Evolutionary conservation across 2,113 vertebrate genomes (phyloP), one percentile per base, ranked within the genome.

Genomic region (Silurus asotus): DNA sequence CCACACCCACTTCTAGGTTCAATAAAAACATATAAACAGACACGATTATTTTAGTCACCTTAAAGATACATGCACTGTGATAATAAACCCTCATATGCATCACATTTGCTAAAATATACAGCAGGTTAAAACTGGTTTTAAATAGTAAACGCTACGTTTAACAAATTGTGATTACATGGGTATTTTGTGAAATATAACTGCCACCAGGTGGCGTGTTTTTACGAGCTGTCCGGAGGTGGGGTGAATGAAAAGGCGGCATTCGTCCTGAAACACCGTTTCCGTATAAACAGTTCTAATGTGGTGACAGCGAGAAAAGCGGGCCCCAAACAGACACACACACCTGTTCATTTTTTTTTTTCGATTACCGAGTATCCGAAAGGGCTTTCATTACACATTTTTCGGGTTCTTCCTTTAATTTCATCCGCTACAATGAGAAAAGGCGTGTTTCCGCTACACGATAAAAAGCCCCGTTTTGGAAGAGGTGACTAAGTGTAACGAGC

Each of bases 171-270:
- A 58, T 20, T 0, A 45, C 6, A 8, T 0, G 14, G 9, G 28
- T 6, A 6, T 1, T 45, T 3, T 59, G 55, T 79, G 55, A 15
- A 11, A 0, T 11, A 5, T 4, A 17, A 0, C 17, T 0, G 77
- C 4, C 77, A 10, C 55, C 45, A 79, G 77, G 48, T 25, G 77
- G 77, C 77, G 77, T 11, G 9, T 59, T 58, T 4, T 37, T 37
- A 37, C 37, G 8, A 37, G 67, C 7, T 51, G 6, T 20, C 19
- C 64, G n/a, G 37, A 72, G 69, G 69, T 19, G 14, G 17, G 49
- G 70, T 25, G 28, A 37, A 56, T 10, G 56, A 59, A 79, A 79
- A 58, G 55, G 76, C 55, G 76, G 76, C 76, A 56, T 78, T 53
- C 14, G 5, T 55, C 3, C 49, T 4, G 25, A 56, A 9, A 19